Base-by-base conservation (phyloP, 2,797 vertebrate species). In the Periophthalmus magnuspinnatus region DNA sequence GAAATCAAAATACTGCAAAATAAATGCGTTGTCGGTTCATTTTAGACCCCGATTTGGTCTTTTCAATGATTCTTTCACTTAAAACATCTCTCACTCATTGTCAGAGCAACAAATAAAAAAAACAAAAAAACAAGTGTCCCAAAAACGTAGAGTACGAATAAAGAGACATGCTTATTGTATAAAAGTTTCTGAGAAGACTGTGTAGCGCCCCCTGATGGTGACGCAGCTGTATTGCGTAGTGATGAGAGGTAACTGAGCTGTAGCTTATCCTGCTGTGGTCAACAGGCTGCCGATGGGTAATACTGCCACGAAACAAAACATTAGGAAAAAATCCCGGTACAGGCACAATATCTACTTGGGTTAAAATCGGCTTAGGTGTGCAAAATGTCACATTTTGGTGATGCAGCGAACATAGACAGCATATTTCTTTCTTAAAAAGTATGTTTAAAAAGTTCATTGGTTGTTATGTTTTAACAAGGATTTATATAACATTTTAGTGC, bases 221-320 rank as follows among this genome's bases (percentile, higher is more conserved):
- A 74, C 77, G 84, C 88, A 86, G 90, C 83, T 78, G 88, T 93
- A 93, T 93, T 94, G 92, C 93, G 92, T 92, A 87, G 88, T 90
- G 92, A 92, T 88, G 87, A 93, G 93, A 94, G 92, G 92, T 94
- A 93, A 92, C 87, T 90, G 90, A 91, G 90, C 87, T 89, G 87
- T 93, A 94, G 93, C 92, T 94, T 94, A 94, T 93, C 86, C 32
- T 2, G 80, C 83, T 77, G 72, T 77, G 84, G 69, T 71, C 70
- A 65, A 77, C 76, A 72, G 72, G 69, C 77, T 58, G 80, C 72
- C 75, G 8, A 72, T 68, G 68, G 77, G 32, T 59, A 68, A 47
- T 65, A 55, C 71, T 69, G 67, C 66, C 67, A 70, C 67, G 17
- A 0, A 9, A 52, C 16, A 47, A 28, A 50, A 48, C 66, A 48